Base-by-base conservation (phyloP, 2,888 invertebrate genomes). In the Terebella lapidaria region DNA sequence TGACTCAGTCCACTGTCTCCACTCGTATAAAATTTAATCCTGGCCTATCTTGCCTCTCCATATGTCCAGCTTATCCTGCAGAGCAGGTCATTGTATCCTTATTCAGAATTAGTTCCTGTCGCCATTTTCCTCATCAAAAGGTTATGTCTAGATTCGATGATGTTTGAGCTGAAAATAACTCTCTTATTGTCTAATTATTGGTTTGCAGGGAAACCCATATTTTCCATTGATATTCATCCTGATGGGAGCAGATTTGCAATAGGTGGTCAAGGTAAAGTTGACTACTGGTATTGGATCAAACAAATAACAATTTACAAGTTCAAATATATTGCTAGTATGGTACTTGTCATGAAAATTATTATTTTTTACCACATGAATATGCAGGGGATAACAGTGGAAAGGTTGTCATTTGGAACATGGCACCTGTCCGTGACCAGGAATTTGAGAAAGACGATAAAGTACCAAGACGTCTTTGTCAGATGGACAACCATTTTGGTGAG, bases 191-290 rank as follows among this genome's bases (percentile, higher is more conserved):
- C 42, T 15, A 35, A 10, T 15, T 35, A 15, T 35, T n/a, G 10
- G 42, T 45, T 71, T 73, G 2, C 71, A 78, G 79, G 76, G 5
- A 74, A 74, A 54, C 78, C 95, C 53, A 95, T 97, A 82, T 96
- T 94, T 83, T 94, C 95, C 45, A 88, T 96, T 76, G 96, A 97
- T 82, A 91, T 97, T 68, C 96, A 97, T 83, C 95, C 95, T 29
- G 91, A 94, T 84, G 94, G 94, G 47, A 89, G 89, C 67, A 86
- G 94, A 73, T 94, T 96, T 83, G 96, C 93, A 83, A 81, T 85
- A 87, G 92, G 90, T 10, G 81, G 80, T n/a, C 78, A 79, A 71
- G 78, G 90, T 84, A 79, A 49, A n/a, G n/a, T n/a, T n/a, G 42
- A 15, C 10, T 35, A 10, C 10, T 18, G 10, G 5, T 58, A 57